These are phyloP conservation scores for Gymnocephalus cernua DNA, from an alignment of 2,113 vertebrate genomes.

Conservation along the genomic window DNA sequence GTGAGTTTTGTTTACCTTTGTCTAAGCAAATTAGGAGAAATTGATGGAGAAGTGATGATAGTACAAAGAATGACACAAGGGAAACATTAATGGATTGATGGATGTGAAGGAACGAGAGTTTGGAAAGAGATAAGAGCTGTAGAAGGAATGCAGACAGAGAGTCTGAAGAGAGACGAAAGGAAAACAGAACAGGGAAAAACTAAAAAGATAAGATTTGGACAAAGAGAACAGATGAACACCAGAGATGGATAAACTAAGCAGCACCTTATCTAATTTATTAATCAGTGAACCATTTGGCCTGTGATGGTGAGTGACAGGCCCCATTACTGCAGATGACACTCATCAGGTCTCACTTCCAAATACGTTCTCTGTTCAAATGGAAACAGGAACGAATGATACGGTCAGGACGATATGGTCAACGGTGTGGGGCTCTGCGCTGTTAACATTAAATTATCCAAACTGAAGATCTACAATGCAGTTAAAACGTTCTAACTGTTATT, in stretches of 20 bases:
- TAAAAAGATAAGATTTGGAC: conserved; percentile 14
- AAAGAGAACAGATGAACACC: background rate
- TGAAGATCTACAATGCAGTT: background rate
- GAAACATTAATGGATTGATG: conserved; percentile 23
- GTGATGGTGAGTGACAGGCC: conserved; percentile 31
- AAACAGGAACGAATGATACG: background rate
- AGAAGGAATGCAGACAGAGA: conserved; percentile 21
- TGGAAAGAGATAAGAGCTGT: conserved; percentile 44
- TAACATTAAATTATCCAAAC: background rate
- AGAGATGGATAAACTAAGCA: conserved; percentile 13
- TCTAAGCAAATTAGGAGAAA: background rate
- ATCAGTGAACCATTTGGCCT: conserved; percentile 23
- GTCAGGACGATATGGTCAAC: background rate
- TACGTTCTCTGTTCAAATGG: conserved; percentile 29
- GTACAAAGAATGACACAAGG: background rate
- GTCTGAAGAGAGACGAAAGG: conserved; percentile 6
- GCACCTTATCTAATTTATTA: conserved; percentile 47
- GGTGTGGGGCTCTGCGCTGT: background rate
- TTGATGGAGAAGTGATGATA: background rate
- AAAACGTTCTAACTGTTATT: background rate
- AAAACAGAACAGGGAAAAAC: conserved; percentile 1
- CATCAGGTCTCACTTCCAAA: conserved; percentile 43
- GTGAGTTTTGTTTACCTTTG: background rate
- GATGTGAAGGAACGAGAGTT: conserved; percentile 42
- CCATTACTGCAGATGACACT: conserved; percentile 41